These are phyloP conservation scores for Parotocinclus haroldoi DNA, from an alignment of 2,797 vertebrate species.

Conservation along the genomic window DNA sequence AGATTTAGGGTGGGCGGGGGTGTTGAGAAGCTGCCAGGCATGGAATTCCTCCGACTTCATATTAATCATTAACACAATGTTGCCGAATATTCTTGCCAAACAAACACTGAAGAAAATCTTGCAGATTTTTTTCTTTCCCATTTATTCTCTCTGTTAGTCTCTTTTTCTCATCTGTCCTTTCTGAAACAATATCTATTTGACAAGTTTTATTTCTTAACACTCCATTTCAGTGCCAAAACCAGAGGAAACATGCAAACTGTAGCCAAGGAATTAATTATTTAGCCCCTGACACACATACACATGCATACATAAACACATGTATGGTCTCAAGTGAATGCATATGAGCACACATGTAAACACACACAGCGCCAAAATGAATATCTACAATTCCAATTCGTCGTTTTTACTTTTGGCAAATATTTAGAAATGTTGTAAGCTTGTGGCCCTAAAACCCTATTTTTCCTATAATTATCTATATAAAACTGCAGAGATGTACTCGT, in stretches of 20 bases:
- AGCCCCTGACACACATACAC: conserved; percentile 31
- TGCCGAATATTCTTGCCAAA: conserved; percentile 73
- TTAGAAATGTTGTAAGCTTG: no score
- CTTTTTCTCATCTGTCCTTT: conserved; percentile 8
- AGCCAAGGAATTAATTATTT: conserved; percentile 40
- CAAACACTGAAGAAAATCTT: conserved; percentile 70
- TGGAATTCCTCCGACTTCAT: conserved; percentile 79
- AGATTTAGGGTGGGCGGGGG: conserved; percentile 34
- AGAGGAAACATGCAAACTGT: conserved; percentile 27
- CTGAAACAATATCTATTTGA: not conserved
- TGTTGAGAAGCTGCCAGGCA: conserved; percentile 70
- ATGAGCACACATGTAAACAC: not conserved
- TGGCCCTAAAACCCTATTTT: no score
- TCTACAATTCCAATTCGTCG: no score
- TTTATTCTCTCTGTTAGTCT: conserved; percentile 29
- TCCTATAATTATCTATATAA: no score
- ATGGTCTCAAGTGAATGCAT: not conserved
- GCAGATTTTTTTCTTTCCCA: conserved; percentile 59
- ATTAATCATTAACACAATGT: conserved; percentile 88
- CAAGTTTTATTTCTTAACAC: conserved; percentile 26
- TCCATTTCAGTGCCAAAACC: conserved; percentile 37
- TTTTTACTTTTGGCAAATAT: no score
- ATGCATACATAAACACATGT: conserved; percentile 21
- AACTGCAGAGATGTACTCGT: no score
- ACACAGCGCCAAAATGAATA: not conserved